Evolutionary conservation across 1,140 invertebrate genomes (phyloP).

Genomic region (Asbolus verrucosus): DNA sequence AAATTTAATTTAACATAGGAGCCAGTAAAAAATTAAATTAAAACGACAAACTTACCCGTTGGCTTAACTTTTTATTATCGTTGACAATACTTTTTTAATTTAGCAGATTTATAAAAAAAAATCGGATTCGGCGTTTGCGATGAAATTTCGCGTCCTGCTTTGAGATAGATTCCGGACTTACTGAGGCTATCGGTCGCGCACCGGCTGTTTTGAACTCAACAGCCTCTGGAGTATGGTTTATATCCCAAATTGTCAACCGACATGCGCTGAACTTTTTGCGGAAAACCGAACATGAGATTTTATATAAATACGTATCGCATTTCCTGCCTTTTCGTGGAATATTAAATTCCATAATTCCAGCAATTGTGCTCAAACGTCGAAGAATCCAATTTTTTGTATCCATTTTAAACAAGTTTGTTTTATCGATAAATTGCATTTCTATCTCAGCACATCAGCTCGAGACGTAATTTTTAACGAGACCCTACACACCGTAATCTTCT

Average conservation of each 20-base stretch:
- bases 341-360: slow-evolving; percentile 1
- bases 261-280: slow-evolving; percentile 36
- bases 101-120: neutral
- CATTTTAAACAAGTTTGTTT: neutral
- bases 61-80: too few species aligned
- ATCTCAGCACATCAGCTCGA: neutral
- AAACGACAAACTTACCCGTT: too few species aligned
- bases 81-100: neutral
- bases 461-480: neutral
- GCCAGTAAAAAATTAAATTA: too few species aligned
- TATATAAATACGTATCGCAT: slow-evolving; percentile 17
- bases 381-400: neutral
- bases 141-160: neutral
- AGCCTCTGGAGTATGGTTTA: slow-evolving; percentile 4
- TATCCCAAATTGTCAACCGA: slow-evolving; percentile 22
- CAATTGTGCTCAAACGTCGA: neutral
- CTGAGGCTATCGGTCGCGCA: slow-evolving; percentile 39
- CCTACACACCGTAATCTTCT: slow-evolving; percentile 5
- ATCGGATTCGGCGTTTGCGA: too few species aligned
- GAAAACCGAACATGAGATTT: slow-evolving; percentile 10
- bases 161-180: slow-evolving; percentile 9
- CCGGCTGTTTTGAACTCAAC: slow-evolving; percentile 34
- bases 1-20: too few species aligned
- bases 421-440: slow-evolving; percentile 17
- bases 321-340: neutral